A percentile compares a stretch with the other conserved stretches of the same genome.
Conservation (phyloP, 2,888 invertebrate genomes). For the Cosmia pyralina region DNA sequence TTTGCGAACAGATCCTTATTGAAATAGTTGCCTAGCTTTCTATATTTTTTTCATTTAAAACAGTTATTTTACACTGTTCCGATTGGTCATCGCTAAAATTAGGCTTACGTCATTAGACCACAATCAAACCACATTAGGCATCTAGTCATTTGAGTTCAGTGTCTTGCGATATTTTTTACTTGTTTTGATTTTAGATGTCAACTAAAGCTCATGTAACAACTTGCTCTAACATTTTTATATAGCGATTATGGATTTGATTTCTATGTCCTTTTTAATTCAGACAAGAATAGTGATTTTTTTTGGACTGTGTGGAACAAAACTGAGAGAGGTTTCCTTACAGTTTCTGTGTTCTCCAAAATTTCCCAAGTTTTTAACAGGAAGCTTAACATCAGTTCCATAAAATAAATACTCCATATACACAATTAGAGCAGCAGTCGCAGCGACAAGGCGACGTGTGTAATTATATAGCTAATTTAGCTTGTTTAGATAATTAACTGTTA, state of each 20-base stretch:
- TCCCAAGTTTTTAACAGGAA: slow-evolving; percentile 14
- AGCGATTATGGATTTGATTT: slow-evolving; percentile 6
- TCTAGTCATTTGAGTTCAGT: slow-evolving; percentile 20
- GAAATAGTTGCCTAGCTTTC: slow-evolving; percentile 33
- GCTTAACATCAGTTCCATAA: slow-evolving; percentile 27
- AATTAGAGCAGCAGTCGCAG: slow-evolving; percentile 53
- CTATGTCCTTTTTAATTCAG: not conserved
- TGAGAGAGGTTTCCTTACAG: not conserved
- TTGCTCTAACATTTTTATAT: not conserved
- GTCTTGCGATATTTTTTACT: slow-evolving; percentile 16
- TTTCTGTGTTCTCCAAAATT: not conserved
- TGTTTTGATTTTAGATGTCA: slow-evolving; percentile 29
- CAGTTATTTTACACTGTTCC: slow-evolving; percentile 30
- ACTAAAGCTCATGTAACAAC: not conserved
- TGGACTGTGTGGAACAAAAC: not conserved
- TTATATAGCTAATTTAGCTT: slow-evolving; percentile 79
- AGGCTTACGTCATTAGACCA: slow-evolving; percentile 23
- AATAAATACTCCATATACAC: slow-evolving; percentile 38
- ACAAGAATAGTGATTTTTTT: not conserved
- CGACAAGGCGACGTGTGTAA: slow-evolving; percentile 66
- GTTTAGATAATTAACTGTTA: slow-evolving; percentile 78
- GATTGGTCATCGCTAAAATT: slow-evolving; percentile 35
- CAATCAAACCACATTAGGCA: slow-evolving; percentile 23
- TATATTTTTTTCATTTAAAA: slow-evolving; percentile 16
- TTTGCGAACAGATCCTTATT: slow-evolving; percentile 35